These are phyloP conservation scores for Ceyx margarethae DNA, from an alignment of 2,113 vertebrate genomes.

Conservation along the genomic window DNA sequence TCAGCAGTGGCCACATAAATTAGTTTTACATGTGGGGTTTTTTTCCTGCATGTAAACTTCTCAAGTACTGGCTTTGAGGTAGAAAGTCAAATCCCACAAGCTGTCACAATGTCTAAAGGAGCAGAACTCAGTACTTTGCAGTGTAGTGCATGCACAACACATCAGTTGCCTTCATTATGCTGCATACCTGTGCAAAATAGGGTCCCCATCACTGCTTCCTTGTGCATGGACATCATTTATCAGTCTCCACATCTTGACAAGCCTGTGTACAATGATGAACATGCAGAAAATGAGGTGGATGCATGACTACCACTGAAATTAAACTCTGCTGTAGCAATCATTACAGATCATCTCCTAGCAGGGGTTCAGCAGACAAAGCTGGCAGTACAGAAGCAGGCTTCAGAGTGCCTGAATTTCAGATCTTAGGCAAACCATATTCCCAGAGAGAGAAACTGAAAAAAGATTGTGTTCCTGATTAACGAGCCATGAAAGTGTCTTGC, in stretches of 20 bases:
- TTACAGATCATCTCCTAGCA: neutral
- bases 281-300: neutral
- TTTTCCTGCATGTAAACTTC: neutral
- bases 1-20: neutral
- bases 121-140: neutral
- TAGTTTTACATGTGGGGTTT: rapidly evolving
- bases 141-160: neutral
- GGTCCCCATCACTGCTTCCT: neutral
- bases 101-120: neutral
- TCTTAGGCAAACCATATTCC: neutral
- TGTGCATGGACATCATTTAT: neutral
- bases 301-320: neutral
- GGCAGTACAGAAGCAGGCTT: neutral
- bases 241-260: neutral
- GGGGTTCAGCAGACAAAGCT: neutral
- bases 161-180: neutral
- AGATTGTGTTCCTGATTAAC: neutral
- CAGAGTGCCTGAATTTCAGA: neutral
- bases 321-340: neutral
- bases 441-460: neutral
- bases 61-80: neutral
- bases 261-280: neutral
- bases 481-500: neutral
- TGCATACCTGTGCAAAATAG: neutral
- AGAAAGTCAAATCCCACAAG: neutral